Percentiles rank a stretch among this genome's conserved stretches.
Conservation (phyloP, 1,140 invertebrate species). For the Zelostemma sp. region DNA sequence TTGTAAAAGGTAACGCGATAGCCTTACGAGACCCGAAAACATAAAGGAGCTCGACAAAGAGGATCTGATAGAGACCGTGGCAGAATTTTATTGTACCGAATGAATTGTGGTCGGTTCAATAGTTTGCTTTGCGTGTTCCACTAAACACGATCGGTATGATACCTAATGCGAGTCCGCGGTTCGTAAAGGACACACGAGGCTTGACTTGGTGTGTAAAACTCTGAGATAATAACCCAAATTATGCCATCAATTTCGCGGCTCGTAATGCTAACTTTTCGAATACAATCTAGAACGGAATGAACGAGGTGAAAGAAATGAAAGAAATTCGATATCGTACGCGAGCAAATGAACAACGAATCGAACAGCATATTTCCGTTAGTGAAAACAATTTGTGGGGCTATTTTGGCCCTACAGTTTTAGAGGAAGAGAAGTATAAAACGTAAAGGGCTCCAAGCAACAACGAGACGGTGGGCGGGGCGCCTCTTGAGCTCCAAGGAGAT, state of each 20-base stretch:
- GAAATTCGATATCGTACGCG: slow-evolving; percentile 38
- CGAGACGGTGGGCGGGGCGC: slow-evolving; percentile 69
- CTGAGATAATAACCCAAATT: not conserved
- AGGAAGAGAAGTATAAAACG: slow-evolving; percentile 53
- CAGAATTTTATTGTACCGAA: slow-evolving; percentile 12
- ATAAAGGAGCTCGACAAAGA: slow-evolving; percentile 18
- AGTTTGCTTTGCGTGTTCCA: slow-evolving; percentile 2
- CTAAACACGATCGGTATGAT: slow-evolving; percentile 13
- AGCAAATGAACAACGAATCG: slow-evolving; percentile 38
- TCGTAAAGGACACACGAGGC: not conserved
- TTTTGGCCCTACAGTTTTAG: slow-evolving; percentile 57
- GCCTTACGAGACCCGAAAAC: slow-evolving; percentile 7
- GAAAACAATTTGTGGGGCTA: slow-evolving; percentile 47
- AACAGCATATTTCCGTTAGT: slow-evolving; percentile 44
- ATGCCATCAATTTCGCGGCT: not conserved
- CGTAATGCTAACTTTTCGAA: not conserved
- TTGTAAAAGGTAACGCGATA: slow-evolving; percentile 16
- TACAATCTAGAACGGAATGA: too few relatives aligned
- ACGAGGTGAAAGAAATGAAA: too few relatives aligned
- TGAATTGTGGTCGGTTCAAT: slow-evolving; percentile 6
- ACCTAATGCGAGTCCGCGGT: not conserved
- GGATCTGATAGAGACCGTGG: slow-evolving; percentile 4
- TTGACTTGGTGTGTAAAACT: not conserved
- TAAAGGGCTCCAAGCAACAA: slow-evolving; percentile 62
- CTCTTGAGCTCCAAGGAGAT: slow-evolving; percentile 68